phyloP scores from a whole-genome alignment of 2,888 invertebrate genomes.

The Petrolisthes manimaculis region DNA sequence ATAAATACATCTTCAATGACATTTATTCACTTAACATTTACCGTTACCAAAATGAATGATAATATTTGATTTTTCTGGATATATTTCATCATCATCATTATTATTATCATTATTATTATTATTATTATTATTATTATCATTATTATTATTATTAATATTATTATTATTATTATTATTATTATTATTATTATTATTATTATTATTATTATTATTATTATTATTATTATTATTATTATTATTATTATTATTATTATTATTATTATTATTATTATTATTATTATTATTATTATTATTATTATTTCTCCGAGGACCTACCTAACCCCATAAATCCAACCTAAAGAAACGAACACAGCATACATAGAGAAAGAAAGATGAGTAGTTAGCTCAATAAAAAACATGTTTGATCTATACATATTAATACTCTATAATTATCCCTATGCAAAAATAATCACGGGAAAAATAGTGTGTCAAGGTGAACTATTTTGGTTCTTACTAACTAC shows the following conservation, averaged over 20 bases:
- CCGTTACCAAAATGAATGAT: too few species aligned
- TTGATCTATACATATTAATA: too few species aligned
- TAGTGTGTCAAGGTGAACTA: too few species aligned
- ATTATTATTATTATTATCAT: not conserved
- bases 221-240: not conserved
- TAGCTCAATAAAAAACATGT: not conserved
- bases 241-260: not conserved
- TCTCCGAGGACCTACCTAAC: too few species aligned
- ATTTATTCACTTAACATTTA: too few species aligned
- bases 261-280: not conserved
- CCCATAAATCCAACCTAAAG: not conserved
- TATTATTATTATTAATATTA: not conserved
- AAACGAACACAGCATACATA: not conserved
- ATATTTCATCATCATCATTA: not conserved
- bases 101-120: not conserved
- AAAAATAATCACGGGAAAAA: too few species aligned
- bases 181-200: not conserved
- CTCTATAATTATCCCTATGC: too few species aligned
- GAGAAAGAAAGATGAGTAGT: too few species aligned
- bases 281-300: too few species aligned
- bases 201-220: not conserved
- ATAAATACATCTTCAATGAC: too few species aligned
- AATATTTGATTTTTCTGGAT: too few species aligned
- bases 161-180: not conserved
- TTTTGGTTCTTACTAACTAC: too few species aligned